These are phyloP conservation scores for Panorpa germanica DNA, from an alignment of 2,888 invertebrate species.

Conservation along the genomic window DNA sequence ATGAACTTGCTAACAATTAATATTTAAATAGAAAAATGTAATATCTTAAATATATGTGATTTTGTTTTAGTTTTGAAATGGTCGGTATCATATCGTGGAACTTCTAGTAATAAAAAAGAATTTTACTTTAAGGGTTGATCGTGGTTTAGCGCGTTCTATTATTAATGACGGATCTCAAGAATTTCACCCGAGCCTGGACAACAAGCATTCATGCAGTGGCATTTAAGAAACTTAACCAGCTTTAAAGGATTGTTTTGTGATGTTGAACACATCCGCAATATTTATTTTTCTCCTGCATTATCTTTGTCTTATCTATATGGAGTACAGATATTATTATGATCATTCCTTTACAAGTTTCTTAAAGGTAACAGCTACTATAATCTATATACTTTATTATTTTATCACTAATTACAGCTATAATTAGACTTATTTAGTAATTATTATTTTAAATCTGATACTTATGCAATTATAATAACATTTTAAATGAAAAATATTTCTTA, in stretches of 20 bases:
- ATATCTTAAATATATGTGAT: conserved; percentile 4
- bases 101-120: conserved; percentile 81
- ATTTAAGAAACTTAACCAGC: conserved; percentile 80
- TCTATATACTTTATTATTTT: too few species aligned
- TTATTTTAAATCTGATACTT: too few species aligned
- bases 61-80: conserved; percentile 55
- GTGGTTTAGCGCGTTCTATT: conserved; percentile 74
- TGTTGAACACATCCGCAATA: too few species aligned
- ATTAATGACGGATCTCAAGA: conserved; percentile 88
- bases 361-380: too few species aligned
- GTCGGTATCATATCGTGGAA: conserved; percentile 82
- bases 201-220: conserved; percentile 81
- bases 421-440: too few species aligned
- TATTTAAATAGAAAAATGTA: conserved; percentile 2
- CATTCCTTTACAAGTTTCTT: too few species aligned
- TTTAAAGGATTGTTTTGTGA: conserved; percentile 91
- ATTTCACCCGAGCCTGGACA: conserved; percentile 62
- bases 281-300: too few species aligned
- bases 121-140: conserved; percentile 83
- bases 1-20: background rate
- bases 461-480: too few species aligned
- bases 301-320: too few species aligned
- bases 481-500: too few species aligned
- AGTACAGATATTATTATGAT: too few species aligned
- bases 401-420: too few species aligned